phyloP scores from a whole-genome alignment of 1,140 invertebrate species.

The Mycetomoellerius zeteki region DNA sequence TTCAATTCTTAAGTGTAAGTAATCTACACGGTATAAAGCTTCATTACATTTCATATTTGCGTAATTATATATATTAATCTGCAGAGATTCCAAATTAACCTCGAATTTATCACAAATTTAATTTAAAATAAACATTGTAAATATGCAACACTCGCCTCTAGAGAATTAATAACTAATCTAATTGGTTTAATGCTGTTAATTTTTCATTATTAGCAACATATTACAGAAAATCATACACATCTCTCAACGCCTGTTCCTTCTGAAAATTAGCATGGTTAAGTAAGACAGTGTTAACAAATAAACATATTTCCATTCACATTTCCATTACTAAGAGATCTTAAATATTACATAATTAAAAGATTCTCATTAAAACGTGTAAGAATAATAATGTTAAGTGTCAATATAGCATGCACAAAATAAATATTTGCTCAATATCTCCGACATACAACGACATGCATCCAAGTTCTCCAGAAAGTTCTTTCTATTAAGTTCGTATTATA shows the following conservation, averaged over 20 bases:
- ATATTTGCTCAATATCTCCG: background rate
- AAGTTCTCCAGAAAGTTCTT: background rate
- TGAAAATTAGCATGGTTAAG: background rate
- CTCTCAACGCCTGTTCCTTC: background rate
- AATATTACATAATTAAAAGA: background rate
- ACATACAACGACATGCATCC: background rate
- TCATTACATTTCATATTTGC: too few species aligned
- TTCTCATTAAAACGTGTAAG: background rate
- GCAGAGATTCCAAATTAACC: too few species aligned
- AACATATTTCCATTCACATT: background rate
- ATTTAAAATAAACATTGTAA: too few species aligned
- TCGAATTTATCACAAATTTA: too few species aligned
- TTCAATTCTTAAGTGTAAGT: too few species aligned
- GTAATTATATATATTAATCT: too few species aligned
- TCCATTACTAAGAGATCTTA: background rate
- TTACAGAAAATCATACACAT: slow-evolving; percentile 43
- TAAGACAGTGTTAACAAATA: background rate
- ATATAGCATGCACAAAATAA: background rate
- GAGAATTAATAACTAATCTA: background rate
- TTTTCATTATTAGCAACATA: background rate
- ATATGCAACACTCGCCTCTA: too few species aligned
- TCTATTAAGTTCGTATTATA: slow-evolving; percentile 1
- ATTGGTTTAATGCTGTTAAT: background rate
- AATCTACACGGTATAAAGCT: too few species aligned
- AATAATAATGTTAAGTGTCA: background rate